These are phyloP conservation scores for Trichechus manatus DNA, from an alignment of 2,113 vertebrate species.

Conservation along the genomic window DNA sequence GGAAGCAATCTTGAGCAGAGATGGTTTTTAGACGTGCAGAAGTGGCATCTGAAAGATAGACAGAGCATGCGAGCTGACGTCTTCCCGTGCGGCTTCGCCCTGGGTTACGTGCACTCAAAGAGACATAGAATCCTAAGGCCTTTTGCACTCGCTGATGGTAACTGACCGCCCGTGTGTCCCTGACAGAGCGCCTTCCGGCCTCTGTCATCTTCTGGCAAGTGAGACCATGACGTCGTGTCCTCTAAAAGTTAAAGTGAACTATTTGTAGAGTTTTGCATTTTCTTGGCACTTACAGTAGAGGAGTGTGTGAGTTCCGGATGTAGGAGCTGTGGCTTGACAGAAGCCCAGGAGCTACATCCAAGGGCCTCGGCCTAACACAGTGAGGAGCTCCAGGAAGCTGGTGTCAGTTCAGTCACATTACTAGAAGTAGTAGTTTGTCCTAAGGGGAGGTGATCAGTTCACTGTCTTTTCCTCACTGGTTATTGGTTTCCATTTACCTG, in stretches of 20 bases:
- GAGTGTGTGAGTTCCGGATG: fast-evolving
- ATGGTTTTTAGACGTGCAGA: neutral
- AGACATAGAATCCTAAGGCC: conserved; percentile 22
- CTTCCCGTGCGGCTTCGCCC: neutral
- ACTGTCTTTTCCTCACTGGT: neutral
- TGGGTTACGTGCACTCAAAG: neutral
- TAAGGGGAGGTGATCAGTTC: fast-evolving
- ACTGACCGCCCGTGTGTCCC: neutral
- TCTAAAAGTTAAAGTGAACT: neutral
- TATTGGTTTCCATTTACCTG: too few species aligned
- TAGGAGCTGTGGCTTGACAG: neutral
- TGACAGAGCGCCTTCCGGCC: conserved; percentile 21
- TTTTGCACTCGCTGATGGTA: neutral
- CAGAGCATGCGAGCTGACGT: neutral
- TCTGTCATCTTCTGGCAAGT: neutral
- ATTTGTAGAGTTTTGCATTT: neutral
- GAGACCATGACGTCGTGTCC: neutral
- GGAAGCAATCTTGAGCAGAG: neutral
- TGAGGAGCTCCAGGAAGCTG: neutral
- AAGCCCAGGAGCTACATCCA: fast-evolving
- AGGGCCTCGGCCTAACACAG: neutral
- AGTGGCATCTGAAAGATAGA: conserved; percentile 50
- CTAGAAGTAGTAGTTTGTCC: neutral
- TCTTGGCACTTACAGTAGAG: neutral
- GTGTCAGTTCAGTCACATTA: fast-evolving